Evolutionary conservation across 2,888 invertebrate genomes (phyloP), one percentile per base, ranked within the genome.

Genomic region (Dioctria linearis): DNA sequence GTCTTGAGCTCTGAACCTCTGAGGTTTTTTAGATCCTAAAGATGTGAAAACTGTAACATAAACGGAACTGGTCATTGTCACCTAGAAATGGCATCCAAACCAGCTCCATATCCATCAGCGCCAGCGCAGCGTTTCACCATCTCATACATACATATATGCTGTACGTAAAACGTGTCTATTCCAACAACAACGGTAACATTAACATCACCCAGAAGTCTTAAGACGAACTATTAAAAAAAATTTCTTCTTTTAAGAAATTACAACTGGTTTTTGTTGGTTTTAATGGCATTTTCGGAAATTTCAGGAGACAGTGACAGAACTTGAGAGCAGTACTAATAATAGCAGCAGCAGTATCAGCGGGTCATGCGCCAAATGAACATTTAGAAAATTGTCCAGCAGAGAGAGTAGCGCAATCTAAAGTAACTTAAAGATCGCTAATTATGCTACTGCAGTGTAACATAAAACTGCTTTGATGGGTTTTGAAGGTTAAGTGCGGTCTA

Each of bases 141-240:
- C 25, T 1, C 11, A 4, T 11, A n/a, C 11, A 11, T n/a, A 54
- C 49, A 51, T 39, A 37, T 37, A n/a, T 51, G 4, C 63, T 6
- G 13, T 25, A 13, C 57, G 57, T 59, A 63, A 63, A 76, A 76
- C 76, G 25, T 49, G 76, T 76, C 0, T 25, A 25, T 25, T 25
- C 25, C 25, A 25, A 25, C 25, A 25, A 25, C 25, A 25, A 25
- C 25, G 25, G 25, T 25, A 25, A 25, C 25, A 25, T 25, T 25
- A 76, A 76, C 76, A 76, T 63, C 76, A 76, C 76, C 76, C 76
- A 49, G 76, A 76, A 49, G 76, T 43, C 76, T 61, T 61, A 3
- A 43, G 66, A 40, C 63, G 63, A 37, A 63, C 63, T 39, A 63
- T 66, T 66, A 43, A 63, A 63, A 25, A 25, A 25, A 75, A 37